Evolutionary conservation across 1,140 invertebrate species (phyloP), one percentile per base, ranked within the genome.

Genomic region (Achroia grisella): DNA sequence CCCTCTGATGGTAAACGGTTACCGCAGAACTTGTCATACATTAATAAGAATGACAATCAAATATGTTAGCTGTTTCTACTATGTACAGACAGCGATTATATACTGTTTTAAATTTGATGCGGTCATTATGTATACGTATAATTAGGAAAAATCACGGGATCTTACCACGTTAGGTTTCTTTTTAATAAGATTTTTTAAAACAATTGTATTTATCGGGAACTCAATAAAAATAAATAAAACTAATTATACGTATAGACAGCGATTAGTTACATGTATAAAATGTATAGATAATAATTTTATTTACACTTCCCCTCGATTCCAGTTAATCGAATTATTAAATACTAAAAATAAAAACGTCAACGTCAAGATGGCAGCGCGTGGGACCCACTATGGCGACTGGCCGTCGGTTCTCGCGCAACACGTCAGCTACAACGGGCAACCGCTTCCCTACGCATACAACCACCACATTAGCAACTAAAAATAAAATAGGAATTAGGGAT

Each of bases 381-480:
- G 41, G 36, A 44, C 39, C 37, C 42, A 46, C 44, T 53, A 39
- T 46, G 46, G 13, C 46, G 31, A 30, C 12, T 51, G n/a, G 1
- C 10, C 2, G 29, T 37, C 29, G 9, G 9, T 27, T 53, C 58
- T 65, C 63, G 71, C 72, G 74, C 76, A 83, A 56, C 76, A 83
- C 37, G 62, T 77, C 79, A 83, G 79, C 79, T 83, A 83, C 71
- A 80, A 49, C 56, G 74, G 52, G 70, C 76, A 83, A 27, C 76
- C 71, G 56, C 73, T 62, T 65, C 71, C 74, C 79, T 80, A 67
- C 46, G 28, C 48, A 69, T 54, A 66, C 39, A 67, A 56, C 48
- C 44, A 56, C 43, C 52, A 52, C 4, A 39, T 56, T 63, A 59
- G 43, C 36, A 23, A 23, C 17, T 6, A 23, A 23, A 23, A 6